These are phyloP conservation scores for Cenopis cana DNA, from an alignment of 2,888 invertebrate species.

Conservation along the genomic window DNA sequence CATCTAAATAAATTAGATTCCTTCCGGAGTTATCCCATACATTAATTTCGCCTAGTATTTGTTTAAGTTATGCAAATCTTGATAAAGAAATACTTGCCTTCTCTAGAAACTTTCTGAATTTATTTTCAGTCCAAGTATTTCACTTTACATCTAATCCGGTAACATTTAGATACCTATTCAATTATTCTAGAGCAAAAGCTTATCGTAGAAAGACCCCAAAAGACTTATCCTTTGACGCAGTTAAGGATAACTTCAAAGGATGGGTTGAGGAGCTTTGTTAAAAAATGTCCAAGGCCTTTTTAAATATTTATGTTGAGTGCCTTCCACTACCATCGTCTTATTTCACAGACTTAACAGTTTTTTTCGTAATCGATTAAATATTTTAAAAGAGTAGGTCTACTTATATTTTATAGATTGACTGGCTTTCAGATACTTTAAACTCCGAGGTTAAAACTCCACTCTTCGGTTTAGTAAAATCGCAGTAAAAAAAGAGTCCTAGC, in stretches of 20 bases:
- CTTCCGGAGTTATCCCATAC: not conserved
- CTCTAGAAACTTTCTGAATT: not conserved
- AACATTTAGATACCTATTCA: slow-evolving; percentile 9
- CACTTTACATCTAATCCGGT: not conserved
- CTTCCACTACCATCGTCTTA: not conserved
- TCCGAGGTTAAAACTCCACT: too few relatives aligned
- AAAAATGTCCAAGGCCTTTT: slow-evolving; percentile 8
- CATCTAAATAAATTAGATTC: not conserved
- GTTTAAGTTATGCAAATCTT: not conserved
- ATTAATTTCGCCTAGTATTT: not conserved
- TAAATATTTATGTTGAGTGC: slow-evolving; percentile 20
- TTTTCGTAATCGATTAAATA: too few relatives aligned
- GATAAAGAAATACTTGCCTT: not conserved
- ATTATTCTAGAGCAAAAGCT: slow-evolving; percentile 25
- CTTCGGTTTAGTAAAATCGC: too few relatives aligned
- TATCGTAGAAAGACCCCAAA: slow-evolving; percentile 13
- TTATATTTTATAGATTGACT: not conserved
- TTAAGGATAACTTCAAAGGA: slow-evolving; percentile 13
- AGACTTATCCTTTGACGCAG: slow-evolving; percentile 24
- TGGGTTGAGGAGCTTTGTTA: not conserved
- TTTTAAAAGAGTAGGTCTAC: not conserved
- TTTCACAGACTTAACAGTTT: not conserved
- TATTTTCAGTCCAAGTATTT: slow-evolving; percentile 14
- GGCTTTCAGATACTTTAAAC: too few relatives aligned
- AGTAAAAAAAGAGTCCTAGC: too few relatives aligned